Evolutionary conservation across 2,797 vertebrate species (phyloP), one percentile per base, ranked within the genome.

Genomic region (Pteropus rufus): DNA sequence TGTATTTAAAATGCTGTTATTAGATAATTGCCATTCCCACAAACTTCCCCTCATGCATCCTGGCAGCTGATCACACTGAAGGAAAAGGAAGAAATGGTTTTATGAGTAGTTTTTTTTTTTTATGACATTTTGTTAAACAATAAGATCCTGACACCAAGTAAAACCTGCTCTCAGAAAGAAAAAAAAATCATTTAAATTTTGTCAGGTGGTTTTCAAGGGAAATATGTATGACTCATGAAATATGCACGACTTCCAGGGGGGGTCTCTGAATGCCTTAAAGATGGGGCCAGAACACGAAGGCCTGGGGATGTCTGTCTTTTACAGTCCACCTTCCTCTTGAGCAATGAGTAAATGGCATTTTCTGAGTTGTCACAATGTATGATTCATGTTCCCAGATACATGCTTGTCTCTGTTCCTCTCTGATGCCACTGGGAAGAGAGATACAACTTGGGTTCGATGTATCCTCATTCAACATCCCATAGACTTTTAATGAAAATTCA

Each of bases 81-180:
- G 93, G 97, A 88, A 98, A 97, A 97, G 93, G 58, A 95, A 97
- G 96, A 98, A 98, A 97, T 39, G 54, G 29, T n/a, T 97, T 80
- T 86, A 97, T 91, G 73, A 79, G 87, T 34, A 87, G 73, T 44
- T 64, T 95, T 73, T 85, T 26, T 95, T 88, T 97, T 94, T 97
- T 65, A 83, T 85, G 77, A 54, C 89, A 85, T 95, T 96, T 97
- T 95, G 70, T 44, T 89, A 56, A 98, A 97, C 64, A 96, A 82
- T 64, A 92, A 94, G 70, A 91, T 94, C 79, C 77, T 86, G 64
- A 87, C 85, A 96, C 70, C 91, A 82, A 86, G 29, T 92, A 93
- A 92, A 98, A 79, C 84, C 31, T 96, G 41, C 64, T 89, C 67
- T 93, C 93, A 69, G 90, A 97, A 97, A 98, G 46, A 39, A 91